Evolutionary conservation across 2,888 invertebrate genomes (phyloP).

Genomic region (Gasteruption jaculator): DNA sequence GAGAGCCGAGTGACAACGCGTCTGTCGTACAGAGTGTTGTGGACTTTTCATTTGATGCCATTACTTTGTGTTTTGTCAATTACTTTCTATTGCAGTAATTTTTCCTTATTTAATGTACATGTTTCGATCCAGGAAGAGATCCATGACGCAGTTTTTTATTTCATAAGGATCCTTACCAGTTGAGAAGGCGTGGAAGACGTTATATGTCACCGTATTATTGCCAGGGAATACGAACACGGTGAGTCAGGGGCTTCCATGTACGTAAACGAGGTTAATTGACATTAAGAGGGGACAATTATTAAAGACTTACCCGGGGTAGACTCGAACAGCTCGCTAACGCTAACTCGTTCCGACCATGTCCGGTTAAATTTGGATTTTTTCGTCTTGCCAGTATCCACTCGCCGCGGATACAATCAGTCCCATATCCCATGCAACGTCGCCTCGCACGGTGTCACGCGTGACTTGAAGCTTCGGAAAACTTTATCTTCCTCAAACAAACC

Average conservation of each 20-base stretch:
- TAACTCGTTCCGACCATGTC: conserved; percentile 27
- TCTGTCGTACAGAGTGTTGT: conserved; percentile 34
- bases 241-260: conserved; percentile 30
- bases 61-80: conserved; percentile 22
- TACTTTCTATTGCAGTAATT: conserved; percentile 2
- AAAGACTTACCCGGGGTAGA: conserved; percentile 18
- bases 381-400: too few relatives aligned
- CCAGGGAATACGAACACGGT: conserved; percentile 33
- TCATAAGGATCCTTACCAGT: too few relatives aligned
- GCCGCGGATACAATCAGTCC: conserved; percentile 1
- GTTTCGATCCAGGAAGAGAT: too few relatives aligned
- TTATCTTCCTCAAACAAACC: conserved; percentile 10
- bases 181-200: conserved; percentile 20
- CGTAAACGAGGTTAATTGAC: conserved; percentile 39
- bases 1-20: conserved; percentile 46
- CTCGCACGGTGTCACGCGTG: background rate
- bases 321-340: conserved; percentile 18
- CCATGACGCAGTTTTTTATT: too few relatives aligned
- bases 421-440: background rate
- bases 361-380: conserved; percentile 32
- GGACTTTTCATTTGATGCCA: conserved; percentile 35
- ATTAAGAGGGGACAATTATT: conserved; percentile 39
- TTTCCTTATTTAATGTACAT: too few relatives aligned
- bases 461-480: conserved; percentile 3
- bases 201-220: conserved; percentile 33